These are phyloP conservation scores for Stegostoma tigrinum DNA, from an alignment of 2,113 vertebrate genomes.

Conservation along the genomic window DNA sequence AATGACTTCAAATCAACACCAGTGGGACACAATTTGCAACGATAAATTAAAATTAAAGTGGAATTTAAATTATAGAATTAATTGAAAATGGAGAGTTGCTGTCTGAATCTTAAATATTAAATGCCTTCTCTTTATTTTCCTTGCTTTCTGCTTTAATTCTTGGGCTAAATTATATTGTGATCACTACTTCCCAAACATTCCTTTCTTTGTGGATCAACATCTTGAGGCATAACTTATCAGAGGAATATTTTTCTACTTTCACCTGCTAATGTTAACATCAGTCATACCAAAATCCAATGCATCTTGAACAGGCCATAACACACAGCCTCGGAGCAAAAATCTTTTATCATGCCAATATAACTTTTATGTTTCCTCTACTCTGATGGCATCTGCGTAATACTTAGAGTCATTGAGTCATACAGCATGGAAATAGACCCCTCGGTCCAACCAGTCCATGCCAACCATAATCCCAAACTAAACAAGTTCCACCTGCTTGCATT, in stretches of 20 bases:
- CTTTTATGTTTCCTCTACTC: not conserved
- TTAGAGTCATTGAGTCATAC: not conserved
- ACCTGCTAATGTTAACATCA: not conserved
- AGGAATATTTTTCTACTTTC: not conserved
- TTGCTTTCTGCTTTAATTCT: not conserved
- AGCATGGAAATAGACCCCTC: no score
- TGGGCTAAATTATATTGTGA: not conserved
- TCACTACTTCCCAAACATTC: not conserved
- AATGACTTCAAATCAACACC: not conserved
- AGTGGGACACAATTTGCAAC: not conserved
- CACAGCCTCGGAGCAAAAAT: not conserved
- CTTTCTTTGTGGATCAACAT: not conserved
- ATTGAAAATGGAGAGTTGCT: not conserved
- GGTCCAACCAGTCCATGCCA: no score
- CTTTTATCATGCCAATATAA: not conserved
- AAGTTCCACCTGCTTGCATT: no score
- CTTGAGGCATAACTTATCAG: not conserved
- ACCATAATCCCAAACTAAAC: no score
- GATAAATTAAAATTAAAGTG: not conserved
- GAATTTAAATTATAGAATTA: not conserved
- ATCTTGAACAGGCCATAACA: not conserved
- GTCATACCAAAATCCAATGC: not conserved
- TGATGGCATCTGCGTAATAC: not conserved
- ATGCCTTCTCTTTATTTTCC: not conserved
- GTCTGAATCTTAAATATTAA: not conserved